Base-by-base conservation (phyloP, 2,113 vertebrate genomes). In the Copsychus sechellarum region DNA sequence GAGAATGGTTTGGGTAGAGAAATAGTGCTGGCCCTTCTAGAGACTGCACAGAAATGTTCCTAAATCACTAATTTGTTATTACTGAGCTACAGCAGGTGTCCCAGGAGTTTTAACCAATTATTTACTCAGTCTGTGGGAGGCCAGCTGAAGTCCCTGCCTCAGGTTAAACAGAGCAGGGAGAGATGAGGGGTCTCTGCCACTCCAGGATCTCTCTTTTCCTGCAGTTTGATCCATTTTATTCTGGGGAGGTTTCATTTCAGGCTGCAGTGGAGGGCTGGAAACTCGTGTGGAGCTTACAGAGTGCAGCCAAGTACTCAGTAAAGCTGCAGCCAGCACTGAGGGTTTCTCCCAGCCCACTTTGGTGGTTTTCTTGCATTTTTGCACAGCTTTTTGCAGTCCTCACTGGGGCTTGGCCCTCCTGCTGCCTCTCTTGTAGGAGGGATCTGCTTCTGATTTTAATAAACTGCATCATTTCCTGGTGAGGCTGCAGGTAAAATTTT, bases 341-440 rank as follows among this genome's bases (percentile, higher is more conserved):
- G 14, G 20, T 5, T 25, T 4, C 34, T 62, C 20, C 78, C 33
- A 3, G 18, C 21, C 58, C 15, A 0, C 8, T 5, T 0, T 4
- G 50, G 33, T 33, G 85, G 1, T 33, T 17, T 36, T 4, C 19
- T 6, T 8, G 19, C 31, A 16, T 48, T 33, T 61, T n/a, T 8
- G 42, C 33, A 0, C 2, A 25, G 4, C 18, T 16, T 38, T 5
- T 28, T 9, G 42, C 29, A 6, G 24, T 4, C 16, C 61, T 6
- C 16, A 5, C 50, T 40, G 24, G 7, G 26, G 22, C 34, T 21
- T 18, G 3, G 50, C 8, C 3, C 0, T 5, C 36, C 61, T 22
- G 66, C 12, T 53, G 47, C 23, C 13, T 10, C 38, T 53, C 8
- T 2, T 48, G 29, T 2, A 26, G n/a, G 20, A 57, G 20, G 33